phyloP scores from a whole-genome alignment of 2,888 invertebrate genomes.

The Microplitis deprimator region DNA sequence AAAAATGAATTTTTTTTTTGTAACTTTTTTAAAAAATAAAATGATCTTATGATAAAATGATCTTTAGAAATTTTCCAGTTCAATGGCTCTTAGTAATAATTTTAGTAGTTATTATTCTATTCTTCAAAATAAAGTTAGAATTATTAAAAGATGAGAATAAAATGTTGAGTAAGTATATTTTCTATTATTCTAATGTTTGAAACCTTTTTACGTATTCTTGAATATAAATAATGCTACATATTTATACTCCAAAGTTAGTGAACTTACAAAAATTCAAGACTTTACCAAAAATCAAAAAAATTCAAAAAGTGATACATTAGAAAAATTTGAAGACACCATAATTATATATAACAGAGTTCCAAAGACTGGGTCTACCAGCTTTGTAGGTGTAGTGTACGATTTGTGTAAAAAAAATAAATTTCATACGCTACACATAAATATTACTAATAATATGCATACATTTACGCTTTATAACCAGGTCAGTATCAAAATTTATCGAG shows the following conservation, averaged over 20 bases:
- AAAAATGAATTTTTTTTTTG: background rate
- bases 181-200: background rate
- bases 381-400: slow-evolving; percentile 92
- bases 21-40: background rate
- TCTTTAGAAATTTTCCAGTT: slow-evolving; percentile 61
- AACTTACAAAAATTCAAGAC: slow-evolving; percentile 60
- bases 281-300: slow-evolving; percentile 48
- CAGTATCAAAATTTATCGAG: slow-evolving; percentile 40
- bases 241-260: slow-evolving; percentile 60
- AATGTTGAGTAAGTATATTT: slow-evolving; percentile 65
- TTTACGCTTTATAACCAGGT: slow-evolving; percentile 93
- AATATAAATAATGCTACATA: slow-evolving; percentile 21
- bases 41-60: slow-evolving; percentile 54
- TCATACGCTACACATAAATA: slow-evolving; percentile 94
- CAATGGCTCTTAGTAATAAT: slow-evolving; percentile 65
- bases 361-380: slow-evolving; percentile 97
- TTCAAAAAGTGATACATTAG: slow-evolving; percentile 72
- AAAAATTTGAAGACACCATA: slow-evolving; percentile 77
- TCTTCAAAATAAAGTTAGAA: slow-evolving; percentile 68
- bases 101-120: slow-evolving; percentile 64
- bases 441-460: slow-evolving; percentile 96
- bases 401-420: slow-evolving; percentile 85
- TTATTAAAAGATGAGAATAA: slow-evolving; percentile 67
- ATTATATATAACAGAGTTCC: slow-evolving; percentile 97
- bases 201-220: background rate